phyloP scores from a whole-genome alignment of 2,888 invertebrate species.

The Drosophila picticornis region DNA sequence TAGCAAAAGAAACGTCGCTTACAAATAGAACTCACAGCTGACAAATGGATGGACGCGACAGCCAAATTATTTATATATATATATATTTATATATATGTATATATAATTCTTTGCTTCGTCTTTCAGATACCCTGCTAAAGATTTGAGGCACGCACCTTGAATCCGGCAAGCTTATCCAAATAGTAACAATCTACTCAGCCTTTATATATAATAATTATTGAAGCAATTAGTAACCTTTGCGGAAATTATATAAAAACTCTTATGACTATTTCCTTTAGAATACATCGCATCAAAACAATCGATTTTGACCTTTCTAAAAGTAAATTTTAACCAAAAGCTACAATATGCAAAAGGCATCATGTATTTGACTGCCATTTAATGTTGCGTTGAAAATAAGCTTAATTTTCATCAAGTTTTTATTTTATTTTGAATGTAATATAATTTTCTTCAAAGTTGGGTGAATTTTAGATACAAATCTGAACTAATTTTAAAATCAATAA shows the following conservation, averaged over 20 bases:
- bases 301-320: background rate
- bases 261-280: background rate
- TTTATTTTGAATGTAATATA: too few relatives aligned
- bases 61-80: slow-evolving; percentile 50
- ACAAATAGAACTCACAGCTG: slow-evolving; percentile 44
- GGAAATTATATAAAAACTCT: background rate
- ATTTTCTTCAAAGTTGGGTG: too few relatives aligned
- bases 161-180: background rate
- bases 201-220: background rate
- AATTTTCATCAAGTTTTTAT: too few relatives aligned
- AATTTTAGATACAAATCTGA: too few relatives aligned
- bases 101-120: slow-evolving; percentile 18
- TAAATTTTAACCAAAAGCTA: too few relatives aligned
- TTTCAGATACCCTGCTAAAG: background rate
- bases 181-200: background rate
- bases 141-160: background rate
- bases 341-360: too few relatives aligned
- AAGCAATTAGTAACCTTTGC: background rate
- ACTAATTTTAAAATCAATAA: background rate
- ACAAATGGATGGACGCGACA: slow-evolving; percentile 65
- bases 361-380: too few relatives aligned
- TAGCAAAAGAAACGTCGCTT: slow-evolving; percentile 16
- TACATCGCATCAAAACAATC: too few relatives aligned
- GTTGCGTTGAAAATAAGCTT: too few relatives aligned
- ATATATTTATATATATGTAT: background rate